Percentiles rank a stretch among this genome's conserved stretches.
Evolutionary conservation across 2,797 vertebrate genomes (phyloP).

Genomic region (Pipistrellus pipistrellus): DNA sequence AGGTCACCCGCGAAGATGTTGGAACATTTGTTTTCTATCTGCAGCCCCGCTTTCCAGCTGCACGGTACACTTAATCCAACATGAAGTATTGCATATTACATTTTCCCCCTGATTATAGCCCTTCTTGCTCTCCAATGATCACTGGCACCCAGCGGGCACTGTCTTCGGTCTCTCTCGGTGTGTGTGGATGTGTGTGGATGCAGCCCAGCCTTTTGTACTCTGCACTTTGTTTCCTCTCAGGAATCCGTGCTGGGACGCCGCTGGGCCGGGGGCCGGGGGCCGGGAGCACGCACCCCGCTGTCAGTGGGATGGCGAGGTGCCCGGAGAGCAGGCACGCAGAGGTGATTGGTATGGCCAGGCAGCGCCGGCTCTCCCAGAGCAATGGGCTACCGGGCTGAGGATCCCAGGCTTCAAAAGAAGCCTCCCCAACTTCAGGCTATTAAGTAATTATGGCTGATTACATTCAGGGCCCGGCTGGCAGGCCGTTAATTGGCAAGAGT

Average conservation of each 20-base stretch:
- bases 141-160: slow-evolving; percentile 38
- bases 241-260: not conserved
- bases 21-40: slow-evolving; percentile 79
- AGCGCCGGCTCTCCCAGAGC: slow-evolving; percentile 67
- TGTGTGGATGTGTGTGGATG: not conserved
- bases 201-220: not conserved
- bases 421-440: slow-evolving; percentile 76
- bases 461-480: slow-evolving; percentile 50
- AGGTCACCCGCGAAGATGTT: slow-evolving; percentile 76
- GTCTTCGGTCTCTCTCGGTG: not conserved
- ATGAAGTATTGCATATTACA: slow-evolving; percentile 69
- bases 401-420: slow-evolving; percentile 72
- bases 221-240: not conserved
- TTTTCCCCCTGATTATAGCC: slow-evolving; percentile 42
- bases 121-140: slow-evolving; percentile 36
- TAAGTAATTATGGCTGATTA: slow-evolving; percentile 81
- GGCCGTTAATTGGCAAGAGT: slow-evolving; percentile 34
- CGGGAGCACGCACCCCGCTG: rapidly evolving
- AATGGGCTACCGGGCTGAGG: slow-evolving; percentile 64
- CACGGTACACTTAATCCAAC: slow-evolving; percentile 84
- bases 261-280: not conserved
- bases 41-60: slow-evolving; percentile 71
- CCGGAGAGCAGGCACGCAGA: not conserved
- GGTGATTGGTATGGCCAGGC: slow-evolving; percentile 39
- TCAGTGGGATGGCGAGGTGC: not conserved